A percentile compares a stretch with the other conserved stretches of the same genome.
These are phyloP conservation scores for Cranoglanis bouderius DNA, from an alignment of 2,113 vertebrate species.

Conservation along the genomic window DNA sequence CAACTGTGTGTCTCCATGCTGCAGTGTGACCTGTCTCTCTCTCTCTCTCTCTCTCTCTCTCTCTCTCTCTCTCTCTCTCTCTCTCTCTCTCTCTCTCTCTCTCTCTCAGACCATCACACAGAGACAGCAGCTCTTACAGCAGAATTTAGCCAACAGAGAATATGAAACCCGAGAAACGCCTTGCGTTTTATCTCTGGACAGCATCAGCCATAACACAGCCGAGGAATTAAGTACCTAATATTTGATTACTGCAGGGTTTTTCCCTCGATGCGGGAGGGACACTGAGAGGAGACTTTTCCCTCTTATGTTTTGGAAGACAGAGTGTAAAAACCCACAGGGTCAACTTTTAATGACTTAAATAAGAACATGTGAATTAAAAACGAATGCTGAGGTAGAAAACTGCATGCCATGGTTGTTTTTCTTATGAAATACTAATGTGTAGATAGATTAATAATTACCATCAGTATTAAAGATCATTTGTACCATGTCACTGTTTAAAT, in stretches of 20 bases:
- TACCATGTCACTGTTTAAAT: too few species aligned
- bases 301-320: not conserved
- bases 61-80: not conserved
- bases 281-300: not conserved
- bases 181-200: constrained; percentile 59
- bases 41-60: constrained; percentile 1
- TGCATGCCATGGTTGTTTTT: not conserved
- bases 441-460: too few species aligned
- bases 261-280: constrained; percentile 1
- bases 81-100: not conserved
- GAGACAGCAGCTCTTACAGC: constrained; percentile 43
- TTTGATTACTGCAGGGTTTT: constrained; percentile 53
- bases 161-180: constrained; percentile 67
- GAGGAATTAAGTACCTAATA: constrained; percentile 62
- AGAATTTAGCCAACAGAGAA: constrained; percentile 70
- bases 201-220: constrained; percentile 56
- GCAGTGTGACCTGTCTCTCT: not conserved
- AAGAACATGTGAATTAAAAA: not conserved
- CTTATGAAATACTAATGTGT: too few species aligned
- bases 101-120: not conserved
- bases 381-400: too few species aligned
- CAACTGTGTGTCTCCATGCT: constrained; percentile 27
- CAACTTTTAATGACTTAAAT: not conserved
- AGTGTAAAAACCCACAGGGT: not conserved
- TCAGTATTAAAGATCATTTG: too few species aligned